phyloP scores from a whole-genome alignment of 2,797 vertebrate genomes.

The Lagothrix lagotricha region DNA sequence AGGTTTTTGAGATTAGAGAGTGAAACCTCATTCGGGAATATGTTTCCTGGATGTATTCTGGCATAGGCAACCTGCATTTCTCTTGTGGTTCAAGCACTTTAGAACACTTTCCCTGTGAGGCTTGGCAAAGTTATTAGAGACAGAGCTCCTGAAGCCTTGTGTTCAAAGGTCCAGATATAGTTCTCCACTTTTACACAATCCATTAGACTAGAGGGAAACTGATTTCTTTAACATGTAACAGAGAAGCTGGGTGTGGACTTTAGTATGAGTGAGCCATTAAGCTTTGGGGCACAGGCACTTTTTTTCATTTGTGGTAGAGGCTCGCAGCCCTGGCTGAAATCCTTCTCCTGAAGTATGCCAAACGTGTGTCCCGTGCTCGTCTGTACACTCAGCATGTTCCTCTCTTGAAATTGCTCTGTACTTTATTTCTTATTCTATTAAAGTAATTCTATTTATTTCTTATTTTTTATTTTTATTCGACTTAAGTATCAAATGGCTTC shows the following conservation, averaged over 20 bases:
- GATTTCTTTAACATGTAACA: background rate
- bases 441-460: background rate
- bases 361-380: background rate
- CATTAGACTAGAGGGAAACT: background rate
- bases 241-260: background rate
- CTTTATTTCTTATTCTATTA: background rate
- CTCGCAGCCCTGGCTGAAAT: background rate
- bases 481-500: background rate
- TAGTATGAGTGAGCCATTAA: background rate
- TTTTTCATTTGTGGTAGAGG: background rate
- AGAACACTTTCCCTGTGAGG: conserved; percentile 13
- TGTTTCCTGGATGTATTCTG: background rate
- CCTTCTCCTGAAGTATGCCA: background rate
- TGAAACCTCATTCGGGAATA: background rate
- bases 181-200: background rate
- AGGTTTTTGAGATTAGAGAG: conserved; percentile 30
- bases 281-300: background rate
- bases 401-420: background rate
- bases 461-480: background rate
- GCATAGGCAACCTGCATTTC: background rate
- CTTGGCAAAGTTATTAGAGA: background rate
- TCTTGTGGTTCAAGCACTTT: background rate
- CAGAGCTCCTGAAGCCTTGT: background rate
- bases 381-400: background rate
- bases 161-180: background rate